Evolutionary conservation across 2,797 vertebrate species (phyloP).

Genomic region (Glyptemys insculpta): DNA sequence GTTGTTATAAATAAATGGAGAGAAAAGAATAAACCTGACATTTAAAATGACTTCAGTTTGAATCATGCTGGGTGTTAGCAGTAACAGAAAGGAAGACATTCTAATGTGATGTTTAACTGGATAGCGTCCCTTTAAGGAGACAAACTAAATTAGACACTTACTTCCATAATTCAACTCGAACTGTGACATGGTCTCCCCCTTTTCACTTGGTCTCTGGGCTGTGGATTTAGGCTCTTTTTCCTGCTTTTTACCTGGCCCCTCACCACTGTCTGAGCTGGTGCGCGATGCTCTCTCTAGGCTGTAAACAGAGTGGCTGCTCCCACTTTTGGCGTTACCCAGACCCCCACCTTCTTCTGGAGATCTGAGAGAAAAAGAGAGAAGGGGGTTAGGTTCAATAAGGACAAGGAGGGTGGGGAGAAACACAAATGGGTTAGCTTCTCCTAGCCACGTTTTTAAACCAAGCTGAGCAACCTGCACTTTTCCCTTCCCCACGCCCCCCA

Average conservation of each 20-base stretch:
- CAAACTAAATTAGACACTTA: constrained; percentile 75
- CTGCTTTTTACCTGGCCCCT: constrained; percentile 86
- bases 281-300: constrained; percentile 85
- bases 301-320: constrained; percentile 82
- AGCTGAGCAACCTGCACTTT: neutral
- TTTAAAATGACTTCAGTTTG: neutral
- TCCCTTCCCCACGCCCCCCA: neutral
- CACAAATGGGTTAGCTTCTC: accelerated
- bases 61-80: neutral
- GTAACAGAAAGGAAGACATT: neutral
- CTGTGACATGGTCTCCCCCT: constrained; percentile 87
- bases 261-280: constrained; percentile 71
- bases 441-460: neutral
- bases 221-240: constrained; percentile 89
- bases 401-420: neutral
- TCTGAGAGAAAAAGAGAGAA: constrained; percentile 71
- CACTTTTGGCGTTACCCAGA: constrained; percentile 72
- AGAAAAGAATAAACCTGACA: neutral
- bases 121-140: neutral
- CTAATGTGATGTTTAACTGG: neutral
- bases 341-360: constrained; percentile 88
- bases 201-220: constrained; percentile 83
- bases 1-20: neutral
- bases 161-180: constrained; percentile 94
- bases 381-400: neutral